Evolutionary conservation across 2,888 invertebrate species (phyloP), one percentile per base, ranked within the genome.

Genomic region (Trilocha varians): DNA sequence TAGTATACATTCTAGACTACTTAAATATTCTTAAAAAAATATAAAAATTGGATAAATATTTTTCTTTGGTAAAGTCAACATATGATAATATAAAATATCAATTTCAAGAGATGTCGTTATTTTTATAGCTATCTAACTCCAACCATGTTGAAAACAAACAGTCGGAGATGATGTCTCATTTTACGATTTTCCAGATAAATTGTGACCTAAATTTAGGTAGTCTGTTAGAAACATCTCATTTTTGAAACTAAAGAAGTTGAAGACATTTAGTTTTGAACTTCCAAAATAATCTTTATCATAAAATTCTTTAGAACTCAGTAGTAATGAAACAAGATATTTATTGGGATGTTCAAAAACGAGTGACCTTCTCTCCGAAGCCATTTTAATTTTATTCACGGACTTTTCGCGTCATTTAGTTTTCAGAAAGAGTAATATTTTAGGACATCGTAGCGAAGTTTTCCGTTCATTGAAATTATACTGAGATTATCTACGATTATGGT

Each of bases 281-380:
- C 25, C 25, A 6, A 25, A 25, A 25, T 11, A 1, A 5, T 9
- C 2, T 5, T 25, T 25, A 25, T 25, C 25, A 25, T 25, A 25
- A 25, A 1, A 6, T 25, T 11, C 25, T 2, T 6, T 25, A 25
- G 11, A 25, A 25, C 6, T 25, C 11, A 9, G 11, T 25, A 25
- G 25, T 25, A 41, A 18, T 44, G 36, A 32, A 44, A 32, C 38
- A 32, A 14, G 13, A 41, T 9, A 25, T 25, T 25, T 25, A 25
- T 25, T 25, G 25, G 11, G 25, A 25, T n/a, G n/a, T 11, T 25
- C 25, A 11, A 2, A 25, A 25, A 25, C 25, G 25, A 25, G 8
- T 25, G 3, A 25, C 6, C 8, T 25, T 25, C 25, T 11, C 8
- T 25, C 25, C 8, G 25, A 9, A 2, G 11, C 25, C 25, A 25